A percentile compares a stretch with the other conserved stretches of the same genome.
Evolutionary conservation across 35 echinoderm and acorn worm species (phyloP).

Genomic region (Ophioderma brevispina): DNA sequence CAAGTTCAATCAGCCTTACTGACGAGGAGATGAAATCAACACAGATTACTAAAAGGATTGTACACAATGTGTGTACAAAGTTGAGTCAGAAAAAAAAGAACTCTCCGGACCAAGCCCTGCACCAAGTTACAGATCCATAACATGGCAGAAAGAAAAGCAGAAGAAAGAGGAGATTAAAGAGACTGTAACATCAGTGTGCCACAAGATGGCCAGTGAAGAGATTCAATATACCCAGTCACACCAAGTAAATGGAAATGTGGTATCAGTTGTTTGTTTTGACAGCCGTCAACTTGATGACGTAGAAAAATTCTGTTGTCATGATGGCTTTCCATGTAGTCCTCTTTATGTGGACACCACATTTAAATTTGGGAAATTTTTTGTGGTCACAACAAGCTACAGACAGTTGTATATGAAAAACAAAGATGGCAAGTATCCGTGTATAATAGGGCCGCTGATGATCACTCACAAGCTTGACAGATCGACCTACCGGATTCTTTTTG

Average conservation of each 20-base stretch:
- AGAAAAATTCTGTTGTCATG: neutral
- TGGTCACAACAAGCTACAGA: neutral
- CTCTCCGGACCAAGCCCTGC: too few species aligned
- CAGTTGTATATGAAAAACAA: neutral
- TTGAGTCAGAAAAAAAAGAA: too few species aligned
- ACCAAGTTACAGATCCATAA: too few species aligned
- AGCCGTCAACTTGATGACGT: neutral
- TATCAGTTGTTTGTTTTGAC: neutral
- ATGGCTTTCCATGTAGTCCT: neutral
- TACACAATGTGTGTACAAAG: too few species aligned
- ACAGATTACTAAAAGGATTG: too few species aligned
- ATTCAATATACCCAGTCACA: neutral
- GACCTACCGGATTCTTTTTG: neutral
- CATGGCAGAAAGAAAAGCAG: too few species aligned
- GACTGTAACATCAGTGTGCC: neutral
- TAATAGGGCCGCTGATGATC: constrained; percentile 1
- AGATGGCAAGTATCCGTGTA: neutral
- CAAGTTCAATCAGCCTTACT: too few species aligned
- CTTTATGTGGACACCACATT: neutral
- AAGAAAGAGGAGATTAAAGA: too few species aligned
- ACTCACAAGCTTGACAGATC: neutral
- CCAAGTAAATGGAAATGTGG: neutral
- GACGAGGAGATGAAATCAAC: too few species aligned
- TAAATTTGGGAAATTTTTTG: neutral
- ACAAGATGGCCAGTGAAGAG: neutral